These are phyloP conservation scores for Channa argus DNA, from an alignment of 2,113 vertebrate genomes.

Conservation along the genomic window DNA sequence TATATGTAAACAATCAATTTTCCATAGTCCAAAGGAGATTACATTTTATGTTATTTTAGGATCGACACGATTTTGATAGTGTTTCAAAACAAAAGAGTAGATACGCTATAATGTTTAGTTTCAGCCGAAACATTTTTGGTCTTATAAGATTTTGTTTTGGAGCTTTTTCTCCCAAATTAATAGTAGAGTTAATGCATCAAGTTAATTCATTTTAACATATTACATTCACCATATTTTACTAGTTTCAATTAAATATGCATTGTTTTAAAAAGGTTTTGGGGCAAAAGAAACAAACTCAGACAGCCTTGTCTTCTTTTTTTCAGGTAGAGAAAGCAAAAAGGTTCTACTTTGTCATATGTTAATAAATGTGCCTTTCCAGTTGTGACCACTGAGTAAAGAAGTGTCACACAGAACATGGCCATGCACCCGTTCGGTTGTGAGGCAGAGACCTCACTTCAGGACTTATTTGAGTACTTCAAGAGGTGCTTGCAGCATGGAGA, in stretches of 20 bases:
- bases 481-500: slow-evolving; percentile 86
- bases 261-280: neutral
- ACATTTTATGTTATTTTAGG: no score
- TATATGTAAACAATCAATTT: no score
- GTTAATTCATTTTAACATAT: neutral
- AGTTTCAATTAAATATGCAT: neutral
- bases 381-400: slow-evolving; percentile 43
- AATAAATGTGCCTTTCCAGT: slow-evolving; percentile 6
- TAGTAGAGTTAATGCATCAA: neutral
- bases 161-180: neutral
- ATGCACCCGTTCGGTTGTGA: slow-evolving; percentile 90
- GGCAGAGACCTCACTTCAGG: slow-evolving; percentile 85
- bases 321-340: slow-evolving; percentile 42
- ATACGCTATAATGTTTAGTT: no score
- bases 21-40: no score
- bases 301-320: neutral
- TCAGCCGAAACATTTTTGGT: neutral
- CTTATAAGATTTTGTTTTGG: neutral
- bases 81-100: no score
- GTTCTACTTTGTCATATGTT: neutral
- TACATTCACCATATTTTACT: neutral
- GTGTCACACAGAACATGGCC: slow-evolving; percentile 9
- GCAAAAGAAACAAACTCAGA: neutral
- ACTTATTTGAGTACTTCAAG: slow-evolving; percentile 89
- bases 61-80: no score